These are phyloP conservation scores for Syngnathus typhle DNA, from an alignment of 2,113 vertebrate genomes.

Conservation along the genomic window DNA sequence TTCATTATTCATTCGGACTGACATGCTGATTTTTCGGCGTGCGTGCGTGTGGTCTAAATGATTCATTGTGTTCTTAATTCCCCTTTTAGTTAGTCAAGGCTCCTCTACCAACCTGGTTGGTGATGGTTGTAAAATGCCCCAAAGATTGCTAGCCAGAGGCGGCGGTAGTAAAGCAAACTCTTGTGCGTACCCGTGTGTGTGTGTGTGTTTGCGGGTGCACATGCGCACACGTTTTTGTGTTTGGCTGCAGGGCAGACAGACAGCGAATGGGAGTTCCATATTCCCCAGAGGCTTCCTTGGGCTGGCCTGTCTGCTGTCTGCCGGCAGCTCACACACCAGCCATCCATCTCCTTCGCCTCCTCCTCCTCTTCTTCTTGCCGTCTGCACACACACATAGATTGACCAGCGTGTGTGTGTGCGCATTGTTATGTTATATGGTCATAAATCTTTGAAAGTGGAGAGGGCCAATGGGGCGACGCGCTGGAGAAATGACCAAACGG, in stretches of 20 bases:
- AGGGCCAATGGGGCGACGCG: conserved; percentile 33
- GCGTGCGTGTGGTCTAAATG: conserved; percentile 40
- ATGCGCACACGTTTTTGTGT: conserved; percentile 49
- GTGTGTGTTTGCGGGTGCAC: conserved; percentile 16
- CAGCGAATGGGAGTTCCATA: conserved; percentile 74
- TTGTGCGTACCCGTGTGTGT: conserved; percentile 6
- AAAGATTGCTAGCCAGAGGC: conserved; percentile 66
- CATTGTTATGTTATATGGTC: conserved; percentile 70
- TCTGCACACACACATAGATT: conserved; percentile 31
- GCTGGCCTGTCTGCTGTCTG: conserved; percentile 70
- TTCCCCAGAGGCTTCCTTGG: conserved; percentile 68
- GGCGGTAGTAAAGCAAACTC: conserved; percentile 63
- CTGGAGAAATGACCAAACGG: conserved; percentile 39
- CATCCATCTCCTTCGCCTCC: conserved; percentile 67
- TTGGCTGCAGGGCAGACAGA: conserved; percentile 69
- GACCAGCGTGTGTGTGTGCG: conserved; percentile 54
- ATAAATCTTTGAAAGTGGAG: conserved; percentile 65
- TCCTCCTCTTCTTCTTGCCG: conserved; percentile 22
- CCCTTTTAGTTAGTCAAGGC: conserved; percentile 58
- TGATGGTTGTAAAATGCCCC: conserved; percentile 64
- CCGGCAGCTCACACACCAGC: conserved; percentile 69
- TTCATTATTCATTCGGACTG: conserved; percentile 67
- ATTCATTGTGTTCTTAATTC: conserved; percentile 64
- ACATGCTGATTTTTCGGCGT: conserved; percentile 40
- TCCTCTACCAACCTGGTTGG: conserved; percentile 33